These are phyloP conservation scores for Abscondita cerata DNA, from an alignment of 2,888 invertebrate genomes.

Conservation along the genomic window DNA sequence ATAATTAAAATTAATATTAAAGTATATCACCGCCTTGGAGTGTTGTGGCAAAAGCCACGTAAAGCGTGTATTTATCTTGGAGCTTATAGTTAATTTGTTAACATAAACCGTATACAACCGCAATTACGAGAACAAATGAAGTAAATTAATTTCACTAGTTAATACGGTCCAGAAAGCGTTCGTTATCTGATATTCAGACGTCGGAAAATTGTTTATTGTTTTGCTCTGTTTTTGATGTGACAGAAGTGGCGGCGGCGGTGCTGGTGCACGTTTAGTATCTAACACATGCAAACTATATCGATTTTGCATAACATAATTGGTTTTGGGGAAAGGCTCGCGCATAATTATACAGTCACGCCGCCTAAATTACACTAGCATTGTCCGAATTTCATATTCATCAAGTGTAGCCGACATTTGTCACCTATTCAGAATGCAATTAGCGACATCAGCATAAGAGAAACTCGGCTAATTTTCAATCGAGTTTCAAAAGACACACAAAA, in stretches of 20 bases:
- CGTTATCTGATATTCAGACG: conserved; percentile 46
- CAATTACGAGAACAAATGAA: conserved; percentile 47
- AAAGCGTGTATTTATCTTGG: conserved; percentile 29
- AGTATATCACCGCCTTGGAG: not conserved
- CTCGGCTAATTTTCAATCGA: conserved; percentile 4
- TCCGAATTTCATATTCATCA: conserved; percentile 35
- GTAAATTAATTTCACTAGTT: conserved; percentile 50
- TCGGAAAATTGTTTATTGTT: not conserved
- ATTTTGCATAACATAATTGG: conserved; percentile 41
- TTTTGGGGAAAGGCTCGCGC: conserved; percentile 34
- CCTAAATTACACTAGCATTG: conserved; percentile 45
- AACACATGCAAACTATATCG: conserved; percentile 30
- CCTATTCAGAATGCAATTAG: conserved; percentile 38
- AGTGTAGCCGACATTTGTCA: conserved; percentile 27
- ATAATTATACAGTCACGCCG: conserved; percentile 40
- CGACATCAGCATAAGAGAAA: conserved; percentile 15
- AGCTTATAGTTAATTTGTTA: conserved; percentile 37
- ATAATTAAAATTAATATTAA: conserved; percentile 1
- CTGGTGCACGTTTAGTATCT: not conserved
- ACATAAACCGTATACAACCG: conserved; percentile 33
- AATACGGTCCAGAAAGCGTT: conserved; percentile 44
- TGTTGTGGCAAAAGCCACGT: conserved; percentile 18
- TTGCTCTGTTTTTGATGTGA: conserved; percentile 7
- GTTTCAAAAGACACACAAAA: not conserved
- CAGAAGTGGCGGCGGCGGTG: not conserved